Conservation (phyloP, 2,888 invertebrate genomes). For the Phalera bucephala region DNA sequence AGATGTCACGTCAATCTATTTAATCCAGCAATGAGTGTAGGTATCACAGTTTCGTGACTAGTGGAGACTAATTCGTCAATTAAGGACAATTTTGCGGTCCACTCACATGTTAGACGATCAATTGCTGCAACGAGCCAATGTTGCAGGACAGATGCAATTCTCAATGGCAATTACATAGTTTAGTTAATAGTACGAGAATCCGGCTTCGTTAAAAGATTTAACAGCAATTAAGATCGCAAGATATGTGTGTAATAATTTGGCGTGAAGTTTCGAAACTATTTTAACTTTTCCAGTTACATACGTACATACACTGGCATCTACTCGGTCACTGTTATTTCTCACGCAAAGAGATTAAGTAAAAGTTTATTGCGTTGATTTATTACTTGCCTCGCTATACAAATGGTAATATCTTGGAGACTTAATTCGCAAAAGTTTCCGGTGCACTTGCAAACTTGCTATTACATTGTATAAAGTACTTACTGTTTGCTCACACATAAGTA, state of each 20-base stretch:
- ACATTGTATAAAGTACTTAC: too few relatives aligned
- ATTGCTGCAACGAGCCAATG: conserved; percentile 59
- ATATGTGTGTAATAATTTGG: conserved; percentile 18
- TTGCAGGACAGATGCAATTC: conserved; percentile 70
- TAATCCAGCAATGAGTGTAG: conserved; percentile 20
- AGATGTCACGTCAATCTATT: too few relatives aligned
- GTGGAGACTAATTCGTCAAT: conserved; percentile 65
- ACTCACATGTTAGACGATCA: conserved; percentile 46
- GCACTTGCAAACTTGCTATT: too few relatives aligned
- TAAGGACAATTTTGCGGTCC: conserved; percentile 72
- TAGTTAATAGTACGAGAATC: conserved; percentile 48
- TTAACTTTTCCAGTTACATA: conserved; percentile 7
- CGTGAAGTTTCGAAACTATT: conserved; percentile 24
- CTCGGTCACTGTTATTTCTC: conserved; percentile 19
- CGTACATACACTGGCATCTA: not conserved
- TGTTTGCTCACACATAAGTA: too few relatives aligned
- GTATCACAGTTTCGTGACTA: conserved; percentile 48
- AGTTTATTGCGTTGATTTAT: not conserved
- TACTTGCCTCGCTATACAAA: not conserved
- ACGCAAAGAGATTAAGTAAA: conserved; percentile 10
- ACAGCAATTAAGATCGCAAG: conserved; percentile 39
- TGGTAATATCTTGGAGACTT: not conserved
- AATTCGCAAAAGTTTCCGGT: not conserved
- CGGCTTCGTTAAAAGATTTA: conserved; percentile 47
- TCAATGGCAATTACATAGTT: conserved; percentile 64